Evolutionary conservation across 2,888 invertebrate species (phyloP).

Genomic region (Tenthredo distinguenda): DNA sequence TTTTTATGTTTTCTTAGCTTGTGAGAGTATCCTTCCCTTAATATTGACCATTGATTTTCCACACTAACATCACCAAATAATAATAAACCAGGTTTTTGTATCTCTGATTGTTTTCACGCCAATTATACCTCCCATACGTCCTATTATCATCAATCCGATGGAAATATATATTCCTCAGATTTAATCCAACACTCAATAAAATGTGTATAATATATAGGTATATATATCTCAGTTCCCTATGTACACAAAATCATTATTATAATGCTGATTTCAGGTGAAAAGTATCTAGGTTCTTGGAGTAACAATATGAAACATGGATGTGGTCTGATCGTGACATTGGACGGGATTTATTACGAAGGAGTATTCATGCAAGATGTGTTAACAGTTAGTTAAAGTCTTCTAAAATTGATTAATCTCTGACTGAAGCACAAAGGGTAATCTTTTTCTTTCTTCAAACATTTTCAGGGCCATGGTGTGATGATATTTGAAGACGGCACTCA

Average conservation of each 20-base stretch:
- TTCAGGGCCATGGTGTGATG: slow-evolving; percentile 92
- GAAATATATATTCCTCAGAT: no score
- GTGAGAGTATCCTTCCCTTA: no score
- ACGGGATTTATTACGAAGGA: slow-evolving; percentile 95
- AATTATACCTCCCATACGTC: no score
- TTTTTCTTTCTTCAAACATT: slow-evolving; percentile 51
- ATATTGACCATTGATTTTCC: no score
- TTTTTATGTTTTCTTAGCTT: no score
- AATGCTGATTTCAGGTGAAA: slow-evolving; percentile 82
- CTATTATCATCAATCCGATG: no score
- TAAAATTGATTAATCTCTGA: not conserved
- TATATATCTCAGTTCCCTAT: slow-evolving; percentile 10
- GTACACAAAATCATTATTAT: not conserved
- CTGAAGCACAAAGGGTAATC: not conserved
- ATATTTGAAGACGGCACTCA: slow-evolving; percentile 93
- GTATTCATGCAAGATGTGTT: slow-evolving; percentile 89
- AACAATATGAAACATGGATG: slow-evolving; percentile 91
- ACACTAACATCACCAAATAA: no score
- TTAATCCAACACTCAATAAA: no score
- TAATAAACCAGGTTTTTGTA: no score
- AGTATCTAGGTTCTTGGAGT: slow-evolving; percentile 94
- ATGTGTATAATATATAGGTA: not conserved
- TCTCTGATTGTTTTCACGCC: no score
- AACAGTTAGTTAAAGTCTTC: slow-evolving; percentile 80
- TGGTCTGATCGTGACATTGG: slow-evolving; percentile 92